Conservation (phyloP, 2,888 invertebrate genomes). For the Drosophila macrothrix region DNA sequence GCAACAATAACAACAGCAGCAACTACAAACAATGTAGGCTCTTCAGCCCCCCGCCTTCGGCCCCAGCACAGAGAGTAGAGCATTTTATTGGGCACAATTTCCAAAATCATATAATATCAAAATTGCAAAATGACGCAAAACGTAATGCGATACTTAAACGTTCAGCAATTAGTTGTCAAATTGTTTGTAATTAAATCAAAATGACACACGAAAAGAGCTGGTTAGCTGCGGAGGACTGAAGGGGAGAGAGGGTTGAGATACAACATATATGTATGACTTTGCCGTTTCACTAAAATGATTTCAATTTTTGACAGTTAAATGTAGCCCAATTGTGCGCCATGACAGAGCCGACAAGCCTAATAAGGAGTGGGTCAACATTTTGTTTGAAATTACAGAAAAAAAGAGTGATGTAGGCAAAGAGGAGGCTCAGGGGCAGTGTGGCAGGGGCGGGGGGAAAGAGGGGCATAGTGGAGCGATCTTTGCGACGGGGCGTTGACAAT, state of each 20-base stretch:
- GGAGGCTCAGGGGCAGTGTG: neutral
- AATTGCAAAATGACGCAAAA: constrained; percentile 79
- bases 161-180: constrained; percentile 81
- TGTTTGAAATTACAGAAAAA: constrained; percentile 20
- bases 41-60: neutral
- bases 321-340: constrained; percentile 69
- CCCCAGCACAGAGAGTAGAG: constrained; percentile 5
- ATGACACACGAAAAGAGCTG: constrained; percentile 64
- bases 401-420: constrained; percentile 9
- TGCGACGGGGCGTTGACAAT: constrained; percentile 74
- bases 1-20: constrained; percentile 21
- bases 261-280: constrained; percentile 50
- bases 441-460: neutral
- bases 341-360: constrained; percentile 54
- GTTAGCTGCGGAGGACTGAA: no score
- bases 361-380: constrained; percentile 60
- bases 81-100: constrained; percentile 72
- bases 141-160: constrained; percentile 78
- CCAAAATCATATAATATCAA: constrained; percentile 67
- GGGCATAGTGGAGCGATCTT: neutral
- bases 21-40: constrained; percentile 23
- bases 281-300: constrained; percentile 75
- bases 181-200: constrained; percentile 81
- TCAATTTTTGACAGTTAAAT: constrained; percentile 68
- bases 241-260: neutral